Evolutionary conservation across 2,113 vertebrate species (phyloP), one percentile per base, ranked within the genome.

Genomic region (Colaptes auratus): DNA sequence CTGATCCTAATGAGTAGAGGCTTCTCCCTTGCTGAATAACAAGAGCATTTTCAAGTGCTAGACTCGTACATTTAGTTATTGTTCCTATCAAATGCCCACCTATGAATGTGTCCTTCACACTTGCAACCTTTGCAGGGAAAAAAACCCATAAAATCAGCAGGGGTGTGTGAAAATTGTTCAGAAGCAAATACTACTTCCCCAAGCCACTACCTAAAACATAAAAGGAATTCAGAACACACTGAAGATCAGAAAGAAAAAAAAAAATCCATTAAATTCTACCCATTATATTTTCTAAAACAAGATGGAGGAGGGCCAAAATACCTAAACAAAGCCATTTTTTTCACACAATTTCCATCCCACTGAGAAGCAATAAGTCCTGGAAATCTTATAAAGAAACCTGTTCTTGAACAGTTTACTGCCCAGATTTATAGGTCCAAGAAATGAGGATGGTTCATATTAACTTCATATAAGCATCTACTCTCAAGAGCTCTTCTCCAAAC

Each of bases 391-490:
- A 92, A 96, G 91, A 92, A 95, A 95, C 85, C 69, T 81, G 42
- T 28, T 95, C 82, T 71, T 86, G 76, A 93, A 95, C 80, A 86
- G 83, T 92, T 96, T 95, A 95, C 72, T 79, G 82, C 88, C 16
- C 12, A 48, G 61, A 92, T 95, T 94, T 91, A 92, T 24, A 75
- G n/a, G 65, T 86, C 96, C 96, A 95, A 96, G 75, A 96, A 95
- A 91, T 44, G 50, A 93, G 61, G 91, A 96, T 95, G 95, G 94
- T 92, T 97, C 94, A 81, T 69, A 95, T 96, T 94, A 96, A 82
- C 82, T 95, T 90, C 8, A 12, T 70, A 92, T 73, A 91, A 86
- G 79, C 56, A 92, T 78, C 79, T 60, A 70, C 78, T 86, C 90
- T 93, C 72, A 60, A 83, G 76, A 74, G 69, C 3, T 88, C 58